Percentiles rank a stretch among this genome's conserved stretches.
Conservation (phyloP, 2,113 vertebrate genomes). For the Nettapus auritus region DNA sequence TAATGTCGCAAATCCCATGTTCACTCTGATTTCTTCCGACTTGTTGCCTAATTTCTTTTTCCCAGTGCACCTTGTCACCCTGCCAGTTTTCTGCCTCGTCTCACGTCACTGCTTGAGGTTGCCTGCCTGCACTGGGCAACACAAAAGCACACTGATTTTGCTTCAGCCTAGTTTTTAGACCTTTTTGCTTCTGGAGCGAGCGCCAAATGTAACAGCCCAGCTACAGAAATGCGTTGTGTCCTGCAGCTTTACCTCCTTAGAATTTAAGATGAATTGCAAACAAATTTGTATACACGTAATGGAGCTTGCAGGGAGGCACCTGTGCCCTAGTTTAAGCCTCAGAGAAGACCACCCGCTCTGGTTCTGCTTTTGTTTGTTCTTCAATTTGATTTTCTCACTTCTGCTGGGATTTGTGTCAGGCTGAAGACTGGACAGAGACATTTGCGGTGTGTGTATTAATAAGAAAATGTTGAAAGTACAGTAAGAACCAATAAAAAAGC, state of each 20-base stretch:
- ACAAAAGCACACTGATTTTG: background rate
- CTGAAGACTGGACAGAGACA: background rate
- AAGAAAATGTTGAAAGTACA: background rate
- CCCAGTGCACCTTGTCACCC: background rate
- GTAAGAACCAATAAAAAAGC: rapidly evolving
- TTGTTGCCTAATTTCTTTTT: background rate
- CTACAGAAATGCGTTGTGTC: background rate
- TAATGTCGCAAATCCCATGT: background rate
- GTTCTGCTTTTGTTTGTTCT: background rate
- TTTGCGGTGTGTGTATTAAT: rapidly evolving
- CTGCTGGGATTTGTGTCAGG: background rate
- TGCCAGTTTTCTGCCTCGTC: background rate
- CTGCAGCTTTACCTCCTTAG: background rate
- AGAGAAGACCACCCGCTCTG: background rate
- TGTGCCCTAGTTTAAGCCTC: background rate
- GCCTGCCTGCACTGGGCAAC: rapidly evolving
- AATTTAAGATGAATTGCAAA: background rate
- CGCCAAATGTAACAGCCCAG: background rate
- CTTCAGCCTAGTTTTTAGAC: background rate
- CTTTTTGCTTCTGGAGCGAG: background rate
- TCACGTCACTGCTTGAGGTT: background rate
- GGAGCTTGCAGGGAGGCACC: rapidly evolving
- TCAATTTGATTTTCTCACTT: background rate
- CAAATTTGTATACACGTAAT: background rate
- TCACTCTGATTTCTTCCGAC: background rate